Evolutionary conservation across 92 coral and sea anemone species (phyloP), one percentile per base, ranked within the genome.

Genomic region (Scolanthus callimorphus): DNA sequence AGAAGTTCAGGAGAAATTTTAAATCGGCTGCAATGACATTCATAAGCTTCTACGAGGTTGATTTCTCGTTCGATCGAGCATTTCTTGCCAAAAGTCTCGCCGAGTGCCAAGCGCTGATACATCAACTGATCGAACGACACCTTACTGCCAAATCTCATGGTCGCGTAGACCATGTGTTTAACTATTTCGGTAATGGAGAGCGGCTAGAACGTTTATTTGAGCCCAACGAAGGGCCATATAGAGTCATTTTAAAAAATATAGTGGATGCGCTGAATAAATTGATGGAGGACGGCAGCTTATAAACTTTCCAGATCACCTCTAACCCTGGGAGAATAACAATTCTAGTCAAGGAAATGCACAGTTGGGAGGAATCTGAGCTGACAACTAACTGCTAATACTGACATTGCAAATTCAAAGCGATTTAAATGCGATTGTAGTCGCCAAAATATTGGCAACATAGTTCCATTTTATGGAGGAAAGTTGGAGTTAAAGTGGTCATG

Each of bases 11-110:
- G 43, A 84, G 72, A 70, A 76, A 73, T 51, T 94, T 94, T 75
- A 81, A 77, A 31, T 79, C 89, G 19, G 63, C 90, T 31, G 99
- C 99, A 26, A 94, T 94, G 99, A 94, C 99, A n/a, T 84, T 94
- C 53, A 90, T 94, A 31, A 94, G 99, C 50, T 94, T 94, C 57
- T 83, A 81, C 67, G 99, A 94, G 73, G 99, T 94, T 44, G 99
- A 94, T 59, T 94, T 94, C 74, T 77, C 99, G 27, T 94, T 89
- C 55, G 99, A 94, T 81, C 89, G 83, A 51, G 79, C 62, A 51
- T 94, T 94, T 53, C 79, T 94, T 20, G 80, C 73, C 39, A 79
- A 85, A 41, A 74, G 83, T 69, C 67, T 94, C 28, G 82, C 70
- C 20, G 97, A 71, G 62, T 82, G 97, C 51, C 78, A 78, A 73